Base-by-base conservation (phyloP, 2,888 invertebrate genomes). In the Ophraella communa region DNA sequence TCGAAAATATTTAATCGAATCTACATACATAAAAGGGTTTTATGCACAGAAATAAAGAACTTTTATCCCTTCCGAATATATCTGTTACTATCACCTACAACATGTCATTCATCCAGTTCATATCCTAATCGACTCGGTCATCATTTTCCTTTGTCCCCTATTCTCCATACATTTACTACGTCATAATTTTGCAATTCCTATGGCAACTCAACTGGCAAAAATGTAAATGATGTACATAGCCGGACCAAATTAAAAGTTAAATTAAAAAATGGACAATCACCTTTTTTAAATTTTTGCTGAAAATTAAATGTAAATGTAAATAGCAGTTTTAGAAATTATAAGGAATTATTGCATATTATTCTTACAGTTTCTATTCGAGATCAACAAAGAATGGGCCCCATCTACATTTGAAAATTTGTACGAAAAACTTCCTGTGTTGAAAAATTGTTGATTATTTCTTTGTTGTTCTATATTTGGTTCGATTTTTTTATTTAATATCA, bases 101-200 rank as follows among this genome's bases (percentile, higher is more conserved):
- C 23, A 23, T 47, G 47, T 4, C 59, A 60, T 60, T 24, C 42
- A 44, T 20, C 44, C 52, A 52, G 59, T 60, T 51, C 59, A 60
- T 44, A 60, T 51, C 42, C 39, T 33, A 35, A 59, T 60, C 39
- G 52, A 60, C 52, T 59, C 33, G 59, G 59, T 59, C 59, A 59
- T 59, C 59, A 52, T 59, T 52, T 59, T 59, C 18, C 59, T 52
- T 59, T 59, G 59, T 59, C 59, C 59, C 52, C 27, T 51, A 52
- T 59, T 51, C 39, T 59, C 51, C 59, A 52, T 59, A 59, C 52
- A 23, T 59, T 52, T 59, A 59, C 42, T 42, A 52, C 44, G 52
- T 52, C 59, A 60, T 52, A 60, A 60, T 60, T 60, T 52, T 44
- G 52, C 59, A 60, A 52, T 44, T 60, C 59, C 59, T 44, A 60